Evolutionary conservation across 2,888 invertebrate genomes (phyloP).

Genomic region (Nematopogon swammerdamellus): DNA sequence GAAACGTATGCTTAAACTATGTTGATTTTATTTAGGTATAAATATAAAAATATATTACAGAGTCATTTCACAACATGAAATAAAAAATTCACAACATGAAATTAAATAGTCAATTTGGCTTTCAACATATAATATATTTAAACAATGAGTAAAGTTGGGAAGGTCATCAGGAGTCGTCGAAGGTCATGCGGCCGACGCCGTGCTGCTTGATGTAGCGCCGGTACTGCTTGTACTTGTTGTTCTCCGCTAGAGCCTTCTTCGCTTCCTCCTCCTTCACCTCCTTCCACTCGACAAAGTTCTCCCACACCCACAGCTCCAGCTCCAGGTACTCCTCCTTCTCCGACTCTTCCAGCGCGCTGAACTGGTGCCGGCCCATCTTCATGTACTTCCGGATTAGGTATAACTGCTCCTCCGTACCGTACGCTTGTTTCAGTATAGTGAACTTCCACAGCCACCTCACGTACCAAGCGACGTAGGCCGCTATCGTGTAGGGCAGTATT

Average conservation of each 20-base stretch:
- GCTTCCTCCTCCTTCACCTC: constrained; percentile 78
- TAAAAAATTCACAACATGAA: no score
- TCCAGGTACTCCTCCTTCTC: constrained; percentile 71
- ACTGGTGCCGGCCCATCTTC: constrained; percentile 68
- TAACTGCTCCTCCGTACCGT: constrained; percentile 77
- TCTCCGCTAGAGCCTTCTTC: constrained; percentile 82
- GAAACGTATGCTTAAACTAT: no score
- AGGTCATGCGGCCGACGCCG: constrained; percentile 87
- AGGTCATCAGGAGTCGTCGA: constrained; percentile 67
- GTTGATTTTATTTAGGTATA: no score
- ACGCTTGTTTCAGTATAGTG: constrained; percentile 68
- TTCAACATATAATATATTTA: no score
- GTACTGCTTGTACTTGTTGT: constrained; percentile 83
- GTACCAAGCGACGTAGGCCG: constrained; percentile 71
- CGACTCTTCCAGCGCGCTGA: constrained; percentile 69
- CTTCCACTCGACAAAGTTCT: constrained; percentile 78
- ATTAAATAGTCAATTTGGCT: no score
- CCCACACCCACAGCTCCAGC: constrained; percentile 77
- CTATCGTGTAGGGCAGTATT: constrained; percentile 73
- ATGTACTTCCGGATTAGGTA: constrained; percentile 80
- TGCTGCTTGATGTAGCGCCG: constrained; percentile 88
- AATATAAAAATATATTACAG: no score
- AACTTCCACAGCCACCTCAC: constrained; percentile 80
- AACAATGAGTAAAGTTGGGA: no score
- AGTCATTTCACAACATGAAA: no score